A percentile compares a stretch with the other conserved stretches of the same genome.
These are phyloP conservation scores for Drosophila setifemur DNA, from an alignment of 1,140 invertebrate genomes.

Conservation along the genomic window DNA sequence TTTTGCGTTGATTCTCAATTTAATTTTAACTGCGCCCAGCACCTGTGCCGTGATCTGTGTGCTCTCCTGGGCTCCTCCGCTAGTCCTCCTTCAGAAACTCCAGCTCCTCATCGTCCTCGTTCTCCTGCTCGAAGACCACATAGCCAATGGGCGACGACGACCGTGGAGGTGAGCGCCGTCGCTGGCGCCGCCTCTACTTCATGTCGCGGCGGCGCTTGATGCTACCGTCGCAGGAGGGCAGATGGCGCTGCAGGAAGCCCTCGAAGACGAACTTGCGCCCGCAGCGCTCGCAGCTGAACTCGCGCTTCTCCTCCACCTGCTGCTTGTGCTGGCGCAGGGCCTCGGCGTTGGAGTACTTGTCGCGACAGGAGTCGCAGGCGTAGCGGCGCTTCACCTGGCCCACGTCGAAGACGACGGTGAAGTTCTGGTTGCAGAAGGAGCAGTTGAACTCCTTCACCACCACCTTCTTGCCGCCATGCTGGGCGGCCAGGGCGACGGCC, in stretches of 20 bases:
- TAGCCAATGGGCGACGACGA: slow-evolving; percentile 42
- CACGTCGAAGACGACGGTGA: slow-evolving; percentile 76
- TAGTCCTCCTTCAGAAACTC: neutral
- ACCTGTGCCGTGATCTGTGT: too few relatives aligned
- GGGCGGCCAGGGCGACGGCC: slow-evolving; percentile 63
- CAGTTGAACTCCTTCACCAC: slow-evolving; percentile 79
- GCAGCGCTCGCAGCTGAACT: slow-evolving; percentile 75
- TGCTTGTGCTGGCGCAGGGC: slow-evolving; percentile 74
- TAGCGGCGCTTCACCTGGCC: slow-evolving; percentile 79
- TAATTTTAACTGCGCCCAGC: neutral
- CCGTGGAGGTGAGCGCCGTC: neutral
- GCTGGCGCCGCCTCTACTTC: slow-evolving; percentile 72
- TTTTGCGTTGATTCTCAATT: neutral
- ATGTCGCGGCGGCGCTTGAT: slow-evolving; percentile 78
- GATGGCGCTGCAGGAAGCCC: slow-evolving; percentile 75
- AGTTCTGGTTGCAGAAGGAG: slow-evolving; percentile 73
- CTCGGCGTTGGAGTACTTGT: slow-evolving; percentile 79
- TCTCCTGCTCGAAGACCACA: slow-evolving; percentile 39
- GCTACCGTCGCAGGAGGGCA: slow-evolving; percentile 78
- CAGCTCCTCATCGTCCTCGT: neutral
- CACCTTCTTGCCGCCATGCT: slow-evolving; percentile 76
- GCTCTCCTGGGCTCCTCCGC: too few relatives aligned
- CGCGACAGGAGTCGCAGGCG: slow-evolving; percentile 76
- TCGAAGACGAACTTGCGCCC: slow-evolving; percentile 81
- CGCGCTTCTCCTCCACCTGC: slow-evolving; percentile 76